Base-by-base conservation (phyloP, 1,140 invertebrate species). In the Drosophila miranda region DNA sequence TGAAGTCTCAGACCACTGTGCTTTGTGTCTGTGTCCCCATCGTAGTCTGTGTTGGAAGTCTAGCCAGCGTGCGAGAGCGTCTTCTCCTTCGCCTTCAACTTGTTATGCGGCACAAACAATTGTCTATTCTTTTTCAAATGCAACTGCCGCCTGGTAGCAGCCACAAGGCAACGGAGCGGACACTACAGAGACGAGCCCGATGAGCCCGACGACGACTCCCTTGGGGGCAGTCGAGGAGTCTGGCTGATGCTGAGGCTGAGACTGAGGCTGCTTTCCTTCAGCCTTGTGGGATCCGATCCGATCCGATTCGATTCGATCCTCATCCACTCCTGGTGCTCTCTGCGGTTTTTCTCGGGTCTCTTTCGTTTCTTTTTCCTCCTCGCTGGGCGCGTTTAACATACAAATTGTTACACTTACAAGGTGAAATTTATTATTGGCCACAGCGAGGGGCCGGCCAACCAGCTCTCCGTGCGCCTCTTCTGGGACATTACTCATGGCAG, bases 381-480 rank as follows among this genome's bases (percentile, higher is more conserved):
- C 72, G 62, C 68, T 70, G 74, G 61, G 66, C 84, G 83, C 83
- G 73, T 79, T 88, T 79, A 88, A 88, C 84, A 81, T 90, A 90
- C 89, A 90, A 90, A 90, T 90, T 90, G 89, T 90, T 90, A 89
- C 82, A 90, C 89, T 90, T 90, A 87, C 84, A 83, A 80, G 70
- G 63, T 69, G 64, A 83, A 87, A 90, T 90, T 90, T 90, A 90
- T 90, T 87, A 75, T 81, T 82, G 66, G 63, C 66, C 66, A 49
- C 66, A 67, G 63, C 66, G 63, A 34, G 64, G 66, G 51, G 42
- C 44, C 44, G 30, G 51, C 34, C 34, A 48, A 55, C 67, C 19
- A 19, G 49, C 57, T 55, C 74, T 50, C 58, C 55, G 51, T 61
- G 55, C 23, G 50, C n/a, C 54, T 70, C 70, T 62, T 56, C 53